Percentiles rank a stretch among this genome's conserved stretches.
Conservation (phyloP, 2,113 vertebrate genomes). For the Polypterus senegalus region DNA sequence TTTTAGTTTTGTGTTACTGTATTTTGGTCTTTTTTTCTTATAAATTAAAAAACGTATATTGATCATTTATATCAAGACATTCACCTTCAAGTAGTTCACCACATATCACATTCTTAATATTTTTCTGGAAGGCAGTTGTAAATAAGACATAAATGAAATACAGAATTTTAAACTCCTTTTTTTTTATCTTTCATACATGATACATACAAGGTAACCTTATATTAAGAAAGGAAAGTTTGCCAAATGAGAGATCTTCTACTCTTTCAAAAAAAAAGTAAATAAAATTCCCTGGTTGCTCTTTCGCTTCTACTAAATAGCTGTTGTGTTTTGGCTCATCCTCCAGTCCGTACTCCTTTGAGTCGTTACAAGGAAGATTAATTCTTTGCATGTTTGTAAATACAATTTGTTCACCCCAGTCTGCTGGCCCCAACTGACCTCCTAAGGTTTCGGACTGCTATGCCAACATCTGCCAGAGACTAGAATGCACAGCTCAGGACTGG, state of each 20-base stretch:
- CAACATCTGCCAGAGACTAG: constrained; percentile 26
- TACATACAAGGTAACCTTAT: no score
- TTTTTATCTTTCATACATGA: no score
- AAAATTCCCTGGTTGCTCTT: constrained; percentile 6
- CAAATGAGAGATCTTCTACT: background rate
- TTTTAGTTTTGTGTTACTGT: no score
- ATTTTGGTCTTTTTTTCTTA: no score
- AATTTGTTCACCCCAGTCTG: constrained; percentile 29
- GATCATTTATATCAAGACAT: no score
- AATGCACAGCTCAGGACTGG: constrained; percentile 21
- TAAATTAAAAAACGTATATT: no score
- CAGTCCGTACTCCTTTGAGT: constrained; percentile 17
- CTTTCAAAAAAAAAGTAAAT: background rate
- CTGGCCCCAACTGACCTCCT: constrained; percentile 30
- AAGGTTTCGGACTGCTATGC: constrained; percentile 18
- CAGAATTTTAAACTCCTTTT: no score
- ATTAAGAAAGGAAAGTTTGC: constrained; percentile 1
- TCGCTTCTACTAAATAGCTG: constrained; percentile 8
- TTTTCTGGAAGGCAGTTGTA: no score
- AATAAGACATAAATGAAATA: no score
- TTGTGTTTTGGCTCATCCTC: constrained; percentile 13
- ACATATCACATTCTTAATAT: no score
- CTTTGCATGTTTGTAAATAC: constrained; percentile 31
- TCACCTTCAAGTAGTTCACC: no score
- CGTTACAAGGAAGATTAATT: constrained; percentile 33